Percentiles rank a stretch among this genome's conserved stretches.
These are phyloP conservation scores for Thymelicus sylvestris DNA, from an alignment of 2,888 invertebrate species.

Conservation along the genomic window DNA sequence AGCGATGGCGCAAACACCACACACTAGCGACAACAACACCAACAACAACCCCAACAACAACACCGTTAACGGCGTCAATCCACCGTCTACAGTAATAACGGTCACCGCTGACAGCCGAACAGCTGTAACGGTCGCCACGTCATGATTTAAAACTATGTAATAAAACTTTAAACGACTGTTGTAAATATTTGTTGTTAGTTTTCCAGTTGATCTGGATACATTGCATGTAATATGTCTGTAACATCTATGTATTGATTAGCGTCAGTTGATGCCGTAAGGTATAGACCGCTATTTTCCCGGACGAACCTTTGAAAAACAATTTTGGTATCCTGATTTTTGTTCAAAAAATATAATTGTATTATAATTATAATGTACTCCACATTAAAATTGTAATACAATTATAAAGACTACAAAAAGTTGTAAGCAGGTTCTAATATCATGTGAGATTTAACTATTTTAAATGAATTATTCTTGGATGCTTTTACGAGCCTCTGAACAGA, in stretches of 20 bases:
- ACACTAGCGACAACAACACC: slow-evolving; percentile 38
- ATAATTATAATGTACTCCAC: too few species aligned
- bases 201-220: slow-evolving; percentile 53
- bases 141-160: slow-evolving; percentile 46
- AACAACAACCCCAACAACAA: slow-evolving; percentile 43
- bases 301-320: too few species aligned
- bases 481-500: neutral
- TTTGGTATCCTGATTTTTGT: too few species aligned
- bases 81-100: slow-evolving; percentile 51
- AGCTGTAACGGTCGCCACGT: slow-evolving; percentile 52
- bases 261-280: neutral
- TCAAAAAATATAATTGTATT: too few species aligned
- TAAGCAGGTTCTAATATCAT: neutral
- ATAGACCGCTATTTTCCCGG: neutral
- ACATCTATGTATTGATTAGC: neutral
- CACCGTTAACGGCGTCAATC: neutral
- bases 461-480: neutral
- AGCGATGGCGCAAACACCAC: slow-evolving; percentile 59
- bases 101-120: slow-evolving; percentile 55
- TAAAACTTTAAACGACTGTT: neutral
- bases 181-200: slow-evolving; percentile 17
- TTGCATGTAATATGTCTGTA: slow-evolving; percentile 17
- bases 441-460: neutral
- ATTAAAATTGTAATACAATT: too few species aligned
- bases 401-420: too few species aligned